A percentile compares a stretch with the other conserved stretches of the same genome.
Evolutionary conservation across 2,888 invertebrate genomes (phyloP).

Genomic region (Phania funesta): DNA sequence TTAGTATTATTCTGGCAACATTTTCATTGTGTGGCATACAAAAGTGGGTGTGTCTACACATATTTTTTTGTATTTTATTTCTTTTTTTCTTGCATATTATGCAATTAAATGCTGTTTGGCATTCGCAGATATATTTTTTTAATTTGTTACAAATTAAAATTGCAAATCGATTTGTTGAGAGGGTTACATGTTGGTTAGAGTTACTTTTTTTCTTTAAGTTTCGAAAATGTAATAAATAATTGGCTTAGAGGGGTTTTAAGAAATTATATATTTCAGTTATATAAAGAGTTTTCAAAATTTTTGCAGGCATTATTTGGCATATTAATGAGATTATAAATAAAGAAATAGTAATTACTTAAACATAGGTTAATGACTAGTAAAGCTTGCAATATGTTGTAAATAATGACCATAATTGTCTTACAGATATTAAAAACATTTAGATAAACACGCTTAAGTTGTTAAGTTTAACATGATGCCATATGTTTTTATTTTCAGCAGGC

Average conservation of each 20-base stretch:
- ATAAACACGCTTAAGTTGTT: too few species aligned
- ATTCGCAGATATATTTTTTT: constrained; percentile 27
- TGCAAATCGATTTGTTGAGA: constrained; percentile 61
- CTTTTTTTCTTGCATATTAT: constrained; percentile 21
- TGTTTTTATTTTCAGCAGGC: too few species aligned
- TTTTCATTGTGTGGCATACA: constrained; percentile 12
- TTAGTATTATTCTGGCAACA: constrained; percentile 28
- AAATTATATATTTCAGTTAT: too few species aligned
- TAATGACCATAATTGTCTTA: too few species aligned
- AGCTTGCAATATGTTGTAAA: too few species aligned
- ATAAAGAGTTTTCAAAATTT: too few species aligned
- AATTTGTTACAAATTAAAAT: constrained; percentile 61
- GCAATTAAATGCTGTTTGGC: constrained; percentile 48
- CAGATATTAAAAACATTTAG: too few species aligned
- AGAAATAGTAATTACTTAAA: too few species aligned
- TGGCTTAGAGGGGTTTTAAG: neutral
- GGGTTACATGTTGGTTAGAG: constrained; percentile 6
- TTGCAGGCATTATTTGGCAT: too few species aligned
- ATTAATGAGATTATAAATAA: too few species aligned
- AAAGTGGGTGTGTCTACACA: constrained; percentile 64
- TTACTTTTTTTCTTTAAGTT: neutral
- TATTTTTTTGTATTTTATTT: constrained; percentile 6
- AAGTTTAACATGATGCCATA: too few species aligned
- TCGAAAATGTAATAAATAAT: constrained; percentile 8
- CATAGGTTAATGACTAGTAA: too few species aligned